These are phyloP conservation scores for Cydia amplana DNA, from an alignment of 1,140 invertebrate species.

Conservation along the genomic window DNA sequence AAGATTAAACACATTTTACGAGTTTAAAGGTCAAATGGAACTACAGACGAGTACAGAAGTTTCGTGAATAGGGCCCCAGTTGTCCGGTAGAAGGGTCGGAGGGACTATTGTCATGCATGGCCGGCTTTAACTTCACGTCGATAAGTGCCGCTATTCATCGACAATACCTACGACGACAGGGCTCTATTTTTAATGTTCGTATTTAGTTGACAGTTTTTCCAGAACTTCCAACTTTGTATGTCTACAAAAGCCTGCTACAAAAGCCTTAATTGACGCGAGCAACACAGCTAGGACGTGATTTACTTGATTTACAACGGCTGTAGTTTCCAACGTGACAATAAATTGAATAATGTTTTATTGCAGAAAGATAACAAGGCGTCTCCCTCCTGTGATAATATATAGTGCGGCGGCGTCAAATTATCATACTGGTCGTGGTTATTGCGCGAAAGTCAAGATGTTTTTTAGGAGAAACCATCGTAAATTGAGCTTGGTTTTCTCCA, in stretches of 20 bases:
- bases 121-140: constrained; percentile 3
- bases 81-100: background rate
- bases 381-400: background rate
- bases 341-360: background rate
- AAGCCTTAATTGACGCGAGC: too few species aligned
- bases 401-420: background rate
- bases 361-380: background rate
- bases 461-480: background rate
- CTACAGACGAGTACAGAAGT: background rate
- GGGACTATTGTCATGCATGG: constrained; percentile 16
- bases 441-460: too few species aligned
- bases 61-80: background rate
- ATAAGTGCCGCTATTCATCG: constrained; percentile 9
- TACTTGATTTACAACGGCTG: background rate
- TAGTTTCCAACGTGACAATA: background rate
- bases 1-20: background rate
- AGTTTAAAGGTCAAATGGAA: background rate
- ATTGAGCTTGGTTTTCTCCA: background rate
- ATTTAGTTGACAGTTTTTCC: too few species aligned
- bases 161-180: background rate
- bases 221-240: too few species aligned
- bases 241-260: too few species aligned
- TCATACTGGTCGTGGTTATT: background rate
- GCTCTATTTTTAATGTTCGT: background rate
- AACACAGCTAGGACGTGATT: background rate